Percentiles rank a stretch among this genome's conserved stretches.
Conservation (phyloP, 2,888 invertebrate species). For the Drosophila hamatofila region DNA sequence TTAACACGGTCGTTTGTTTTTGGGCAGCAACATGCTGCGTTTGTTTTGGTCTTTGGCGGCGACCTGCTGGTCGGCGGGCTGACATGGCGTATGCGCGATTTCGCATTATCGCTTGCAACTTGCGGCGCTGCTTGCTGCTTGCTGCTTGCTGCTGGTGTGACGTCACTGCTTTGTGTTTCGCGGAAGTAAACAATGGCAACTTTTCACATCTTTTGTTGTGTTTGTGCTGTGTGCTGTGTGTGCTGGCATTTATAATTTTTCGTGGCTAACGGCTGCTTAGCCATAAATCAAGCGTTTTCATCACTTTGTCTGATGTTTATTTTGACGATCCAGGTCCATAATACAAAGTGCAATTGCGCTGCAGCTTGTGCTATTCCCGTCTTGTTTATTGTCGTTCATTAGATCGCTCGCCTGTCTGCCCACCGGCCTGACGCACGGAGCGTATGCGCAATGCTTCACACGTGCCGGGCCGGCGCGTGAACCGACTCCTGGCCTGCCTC, state of each 20-base stretch:
- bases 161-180: conserved; percentile 75
- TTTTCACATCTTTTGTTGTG: conserved; percentile 32
- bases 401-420: conserved; percentile 21
- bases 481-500: conserved; percentile 11
- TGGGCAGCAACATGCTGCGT: conserved; percentile 59
- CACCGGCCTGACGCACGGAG: conserved; percentile 40
- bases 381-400: conserved; percentile 45
- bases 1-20: conserved; percentile 49
- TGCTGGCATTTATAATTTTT: conserved; percentile 27
- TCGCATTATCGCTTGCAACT: conserved; percentile 29
- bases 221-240: not conserved
- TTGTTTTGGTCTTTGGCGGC: conserved; percentile 61
- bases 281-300: conserved; percentile 73
- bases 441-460: conserved; percentile 45
- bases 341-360: conserved; percentile 64
- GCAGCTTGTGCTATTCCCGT: conserved; percentile 49
- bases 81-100: conserved; percentile 57
- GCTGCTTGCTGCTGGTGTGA: conserved; percentile 49
- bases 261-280: conserved; percentile 48
- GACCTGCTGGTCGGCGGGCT: conserved; percentile 41
- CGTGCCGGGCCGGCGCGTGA: conserved; percentile 50
- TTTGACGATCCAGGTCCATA: conserved; percentile 42
- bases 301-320: conserved; percentile 59
- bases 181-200: conserved; percentile 73
- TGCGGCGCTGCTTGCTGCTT: conserved; percentile 9